Evolutionary conservation across 2,113 vertebrate species (phyloP).

Genomic region (Pterocles orientalis): DNA sequence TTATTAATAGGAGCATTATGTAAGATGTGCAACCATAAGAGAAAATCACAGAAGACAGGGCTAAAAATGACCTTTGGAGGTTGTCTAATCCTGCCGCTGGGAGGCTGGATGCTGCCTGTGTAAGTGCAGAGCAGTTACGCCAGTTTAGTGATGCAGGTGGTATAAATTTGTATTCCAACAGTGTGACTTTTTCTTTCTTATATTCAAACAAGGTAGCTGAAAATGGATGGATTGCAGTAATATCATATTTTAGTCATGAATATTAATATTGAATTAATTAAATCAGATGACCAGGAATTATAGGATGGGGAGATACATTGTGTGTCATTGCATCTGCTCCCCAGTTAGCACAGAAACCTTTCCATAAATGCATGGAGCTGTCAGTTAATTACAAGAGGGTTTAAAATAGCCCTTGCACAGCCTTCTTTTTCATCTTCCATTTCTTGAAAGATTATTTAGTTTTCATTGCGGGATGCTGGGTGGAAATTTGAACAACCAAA

Average conservation of each 20-base stretch:
- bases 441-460: background rate
- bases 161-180: background rate
- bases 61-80: conserved; percentile 19
- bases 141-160: background rate
- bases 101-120: background rate
- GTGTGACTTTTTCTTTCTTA: background rate
- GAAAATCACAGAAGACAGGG: conserved; percentile 19
- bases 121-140: background rate
- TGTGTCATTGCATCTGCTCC: background rate
- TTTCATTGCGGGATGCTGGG: background rate
- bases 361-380: background rate
- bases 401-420: background rate
- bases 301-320: background rate
- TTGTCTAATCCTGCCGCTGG: background rate
- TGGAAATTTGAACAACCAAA: background rate
- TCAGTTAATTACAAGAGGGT: background rate
- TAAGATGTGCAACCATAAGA: background rate
- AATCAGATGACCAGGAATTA: background rate
- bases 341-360: background rate
- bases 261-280: conserved; percentile 34
- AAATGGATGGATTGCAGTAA: background rate
- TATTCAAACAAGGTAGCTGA: background rate
- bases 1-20: background rate
- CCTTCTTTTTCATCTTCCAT: background rate
- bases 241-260: background rate